These are phyloP conservation scores for Ophioninae sp. DNA, from an alignment of 2,888 invertebrate species.

Conservation along the genomic window DNA sequence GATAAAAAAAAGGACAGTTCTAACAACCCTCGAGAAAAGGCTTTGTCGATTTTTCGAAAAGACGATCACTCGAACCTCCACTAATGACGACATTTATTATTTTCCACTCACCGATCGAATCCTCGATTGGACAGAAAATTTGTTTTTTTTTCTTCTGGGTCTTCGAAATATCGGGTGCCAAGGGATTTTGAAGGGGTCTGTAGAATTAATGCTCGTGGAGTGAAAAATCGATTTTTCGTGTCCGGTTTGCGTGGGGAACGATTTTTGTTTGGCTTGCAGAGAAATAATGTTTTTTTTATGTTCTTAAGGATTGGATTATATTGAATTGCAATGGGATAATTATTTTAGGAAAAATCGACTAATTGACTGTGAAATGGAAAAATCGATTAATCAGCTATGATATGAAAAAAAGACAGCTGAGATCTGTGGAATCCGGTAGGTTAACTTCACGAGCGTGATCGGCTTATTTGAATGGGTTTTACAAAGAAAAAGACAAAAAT, in stretches of 20 bases:
- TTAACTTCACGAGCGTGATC: slow-evolving; percentile 33
- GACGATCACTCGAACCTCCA: slow-evolving; percentile 20
- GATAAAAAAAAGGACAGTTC: background rate
- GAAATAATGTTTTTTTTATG: too few relatives aligned
- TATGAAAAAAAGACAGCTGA: slow-evolving; percentile 17
- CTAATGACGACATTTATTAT: slow-evolving; percentile 24
- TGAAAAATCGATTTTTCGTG: background rate
- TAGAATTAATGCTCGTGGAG: background rate
- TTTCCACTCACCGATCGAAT: background rate
- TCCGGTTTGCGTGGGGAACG: too few relatives aligned
- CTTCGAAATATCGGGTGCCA: background rate
- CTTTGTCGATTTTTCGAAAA: slow-evolving; percentile 21
- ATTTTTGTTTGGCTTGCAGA: too few relatives aligned
- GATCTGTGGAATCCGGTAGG: slow-evolving; percentile 22
- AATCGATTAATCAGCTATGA: background rate
- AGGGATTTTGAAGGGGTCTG: background rate
- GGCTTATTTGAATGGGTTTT: background rate
- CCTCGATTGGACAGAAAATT: background rate
- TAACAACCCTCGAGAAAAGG: background rate
- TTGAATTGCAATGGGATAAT: too few relatives aligned
- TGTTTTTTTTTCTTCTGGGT: background rate
- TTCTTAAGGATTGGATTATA: too few relatives aligned
- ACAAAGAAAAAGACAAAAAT: slow-evolving; percentile 21
- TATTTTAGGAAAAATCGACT: too few relatives aligned
- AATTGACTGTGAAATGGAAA: too few relatives aligned